These are phyloP conservation scores for Chaenogobius annularis DNA, from an alignment of 2,113 vertebrate species.

Conservation along the genomic window DNA sequence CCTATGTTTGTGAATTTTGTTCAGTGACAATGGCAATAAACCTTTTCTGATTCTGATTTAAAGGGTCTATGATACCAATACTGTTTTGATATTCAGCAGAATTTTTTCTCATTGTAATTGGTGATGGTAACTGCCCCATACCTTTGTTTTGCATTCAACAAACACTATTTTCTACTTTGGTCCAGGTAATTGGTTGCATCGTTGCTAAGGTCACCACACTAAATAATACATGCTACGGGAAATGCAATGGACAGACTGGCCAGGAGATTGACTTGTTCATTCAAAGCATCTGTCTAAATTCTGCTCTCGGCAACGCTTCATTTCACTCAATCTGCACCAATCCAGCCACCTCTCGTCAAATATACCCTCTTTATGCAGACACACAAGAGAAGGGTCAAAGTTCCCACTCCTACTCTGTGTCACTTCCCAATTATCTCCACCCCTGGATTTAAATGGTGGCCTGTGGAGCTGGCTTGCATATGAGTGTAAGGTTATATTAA, in stretches of 20 bases:
- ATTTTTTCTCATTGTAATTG: background rate
- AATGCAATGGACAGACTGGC: slow-evolving; percentile 25
- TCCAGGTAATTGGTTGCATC: background rate
- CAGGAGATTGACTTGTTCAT: slow-evolving; percentile 35
- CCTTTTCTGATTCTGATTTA: no score
- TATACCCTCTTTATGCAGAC: slow-evolving; percentile 5
- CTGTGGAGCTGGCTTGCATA: slow-evolving; percentile 51
- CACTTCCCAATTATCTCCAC: slow-evolving; percentile 50
- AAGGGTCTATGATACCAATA: background rate
- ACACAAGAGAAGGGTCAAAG: slow-evolving; percentile 43
- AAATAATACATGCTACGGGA: slow-evolving; percentile 28
- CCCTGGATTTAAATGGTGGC: slow-evolving; percentile 49
- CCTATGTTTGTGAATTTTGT: no score
- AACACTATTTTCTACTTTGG: background rate
- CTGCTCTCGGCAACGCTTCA: slow-evolving; percentile 21
- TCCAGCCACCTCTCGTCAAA: slow-evolving; percentile 24
- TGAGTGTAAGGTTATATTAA: slow-evolving; percentile 21
- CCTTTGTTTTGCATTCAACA: background rate
- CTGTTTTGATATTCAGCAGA: background rate
- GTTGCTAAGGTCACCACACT: background rate
- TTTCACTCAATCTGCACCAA: slow-evolving; percentile 35
- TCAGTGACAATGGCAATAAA: no score
- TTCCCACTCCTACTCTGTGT: slow-evolving; percentile 30
- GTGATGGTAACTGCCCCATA: background rate
- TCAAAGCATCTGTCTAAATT: slow-evolving; percentile 29